These are phyloP conservation scores for Channallabes apus DNA, from an alignment of 2,797 vertebrate genomes.

Conservation along the genomic window DNA sequence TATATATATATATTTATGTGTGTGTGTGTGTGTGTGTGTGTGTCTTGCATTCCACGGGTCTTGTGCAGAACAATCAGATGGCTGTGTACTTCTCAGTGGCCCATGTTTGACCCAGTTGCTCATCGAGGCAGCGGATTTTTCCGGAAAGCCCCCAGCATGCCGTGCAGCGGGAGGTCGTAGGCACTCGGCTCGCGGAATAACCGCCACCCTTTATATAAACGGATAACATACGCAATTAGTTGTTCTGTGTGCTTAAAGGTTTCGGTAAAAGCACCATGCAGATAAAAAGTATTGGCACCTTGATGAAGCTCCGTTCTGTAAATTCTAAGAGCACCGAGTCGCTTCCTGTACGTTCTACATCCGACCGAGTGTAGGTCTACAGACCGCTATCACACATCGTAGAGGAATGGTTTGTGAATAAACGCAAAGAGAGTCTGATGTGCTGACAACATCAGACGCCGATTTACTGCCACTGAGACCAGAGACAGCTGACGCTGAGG, in stretches of 20 bases:
- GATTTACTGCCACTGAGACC: neutral
- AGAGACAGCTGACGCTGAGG: neutral
- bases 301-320: neutral
- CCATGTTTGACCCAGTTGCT: slow-evolving; percentile 44
- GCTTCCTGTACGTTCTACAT: neutral
- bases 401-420: neutral
- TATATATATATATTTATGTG: neutral
- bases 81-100: slow-evolving; percentile 41
- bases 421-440: neutral
- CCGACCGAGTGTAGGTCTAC: no score
- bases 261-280: neutral
- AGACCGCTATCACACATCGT: neutral
- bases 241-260: neutral
- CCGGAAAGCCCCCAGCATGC: slow-evolving; percentile 44
- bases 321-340: neutral
- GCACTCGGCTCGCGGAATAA: neutral
- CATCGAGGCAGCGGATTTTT: slow-evolving; percentile 22
- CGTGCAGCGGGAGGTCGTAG: slow-evolving; percentile 23
- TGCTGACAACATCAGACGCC: neutral
- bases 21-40: slow-evolving; percentile 24
- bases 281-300: neutral
- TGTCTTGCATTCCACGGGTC: neutral
- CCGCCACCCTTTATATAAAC: neutral
- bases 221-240: no score
- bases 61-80: slow-evolving; percentile 2